Base-by-base conservation (phyloP, 1,140 invertebrate genomes). In the Drosophila ambigua region DNA sequence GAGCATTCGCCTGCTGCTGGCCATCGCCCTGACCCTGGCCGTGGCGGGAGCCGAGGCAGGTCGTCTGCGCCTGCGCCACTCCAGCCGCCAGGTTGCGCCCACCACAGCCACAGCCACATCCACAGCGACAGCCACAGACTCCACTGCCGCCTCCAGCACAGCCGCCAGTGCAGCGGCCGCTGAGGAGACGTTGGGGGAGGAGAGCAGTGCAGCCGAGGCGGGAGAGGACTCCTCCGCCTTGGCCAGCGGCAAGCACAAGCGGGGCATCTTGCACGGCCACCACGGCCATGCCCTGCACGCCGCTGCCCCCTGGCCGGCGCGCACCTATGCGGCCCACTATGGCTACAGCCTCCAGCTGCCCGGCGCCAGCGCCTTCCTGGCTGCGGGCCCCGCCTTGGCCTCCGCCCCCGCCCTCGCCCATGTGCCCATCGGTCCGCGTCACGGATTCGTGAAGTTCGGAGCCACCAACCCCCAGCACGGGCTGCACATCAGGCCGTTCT, bases 261-360 rank as follows among this genome's bases (percentile, higher is more conserved):
- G 90, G 0, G 90, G 90, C 31, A 77, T 90, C 2, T 64, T 91
- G 2, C 81, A 91, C 50, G 77, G 77, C 8, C 11, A 39, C 35
- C 35, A 39, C 2, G 65, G 52, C 3, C 48, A 53, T 16, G 43
- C 64, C 8, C 31, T 61, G 20, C 59, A 61, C 2, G 71, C 62
- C 9, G 44, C 45, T 20, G 52, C 43, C 2, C 61, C 66, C 15
- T 91, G 84, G 90, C 90, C 90, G 2, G 77, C 72, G 2, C 62
- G 83, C 9, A 88, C 79, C 8, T 91, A 91, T 61, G 90, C 90
- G 5, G 35, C 90, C 11, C 90, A 91, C 44, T 91, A 91, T 41
- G 90, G 90, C 11, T 91, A 91, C 13, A 88, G 77, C 15, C 39
- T 91, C 57, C 73, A 89, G 61, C 26, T 91, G 72, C 90, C 90